A percentile compares a stretch with the other conserved stretches of the same genome.
phyloP scores from a whole-genome alignment of 2,888 invertebrate species.

The Linhomoeus sp. region DNA sequence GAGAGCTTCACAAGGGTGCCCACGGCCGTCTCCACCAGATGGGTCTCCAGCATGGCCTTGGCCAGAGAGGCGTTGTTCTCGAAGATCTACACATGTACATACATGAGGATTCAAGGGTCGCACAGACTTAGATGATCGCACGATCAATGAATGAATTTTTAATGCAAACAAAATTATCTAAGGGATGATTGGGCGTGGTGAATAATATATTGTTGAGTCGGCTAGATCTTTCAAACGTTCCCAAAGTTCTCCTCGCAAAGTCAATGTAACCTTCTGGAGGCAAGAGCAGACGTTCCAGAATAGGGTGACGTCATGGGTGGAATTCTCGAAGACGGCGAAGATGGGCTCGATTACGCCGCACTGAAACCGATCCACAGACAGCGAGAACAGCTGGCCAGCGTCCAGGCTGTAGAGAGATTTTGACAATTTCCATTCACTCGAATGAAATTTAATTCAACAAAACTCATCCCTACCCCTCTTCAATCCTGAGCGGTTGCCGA shows the following conservation, averaged over 20 bases:
- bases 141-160: no score
- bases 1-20: conserved; percentile 9
- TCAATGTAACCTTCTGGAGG: neutral
- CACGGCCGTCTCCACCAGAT: conserved; percentile 16
- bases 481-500: conserved; percentile 2
- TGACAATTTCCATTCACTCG: no score
- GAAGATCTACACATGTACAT: conserved; percentile 14
- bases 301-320: neutral
- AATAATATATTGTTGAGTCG: no score
- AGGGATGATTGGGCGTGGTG: no score
- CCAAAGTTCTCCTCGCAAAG: neutral
- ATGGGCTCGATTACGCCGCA: conserved; percentile 2
- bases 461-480: conserved; percentile 1
- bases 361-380: conserved; percentile 3
- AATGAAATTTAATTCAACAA: neutral
- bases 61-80: conserved; percentile 17
- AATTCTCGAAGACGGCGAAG: conserved; percentile 2
- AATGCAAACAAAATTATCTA: no score
- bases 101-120: no score
- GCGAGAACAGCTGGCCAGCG: neutral
- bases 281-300: conserved; percentile 4
- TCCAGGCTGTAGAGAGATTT: conserved; percentile 5
- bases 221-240: no score
- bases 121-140: no score
- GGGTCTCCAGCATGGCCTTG: conserved; percentile 16